phyloP scores from a whole-genome alignment of 2,113 vertebrate species.

The Prinia subflava region DNA sequence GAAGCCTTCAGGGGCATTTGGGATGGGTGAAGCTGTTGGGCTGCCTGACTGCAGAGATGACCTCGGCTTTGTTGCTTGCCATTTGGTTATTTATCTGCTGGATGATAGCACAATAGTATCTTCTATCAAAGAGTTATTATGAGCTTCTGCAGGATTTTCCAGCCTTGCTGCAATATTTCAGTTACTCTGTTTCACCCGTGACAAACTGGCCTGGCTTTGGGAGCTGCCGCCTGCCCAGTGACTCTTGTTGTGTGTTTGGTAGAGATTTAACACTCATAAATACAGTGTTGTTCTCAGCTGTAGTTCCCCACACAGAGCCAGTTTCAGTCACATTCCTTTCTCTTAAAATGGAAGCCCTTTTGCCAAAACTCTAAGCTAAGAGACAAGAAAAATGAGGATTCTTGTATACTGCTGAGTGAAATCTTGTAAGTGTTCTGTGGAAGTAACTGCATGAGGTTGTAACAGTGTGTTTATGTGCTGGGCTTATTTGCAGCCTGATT shows the following conservation, averaged over 20 bases:
- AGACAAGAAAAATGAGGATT: neutral
- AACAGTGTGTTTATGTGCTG: neutral
- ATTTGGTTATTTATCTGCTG: neutral
- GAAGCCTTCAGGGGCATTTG: rapidly evolving
- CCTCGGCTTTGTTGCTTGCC: neutral
- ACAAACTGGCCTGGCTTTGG: neutral
- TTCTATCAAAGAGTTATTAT: neutral
- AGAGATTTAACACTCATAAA: neutral
- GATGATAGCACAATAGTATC: neutral
- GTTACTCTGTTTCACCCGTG: neutral
- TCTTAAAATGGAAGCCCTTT: neutral
- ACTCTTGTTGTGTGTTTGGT: neutral
- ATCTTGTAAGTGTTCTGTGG: neutral
- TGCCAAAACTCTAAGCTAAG: neutral
- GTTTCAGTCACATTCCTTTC: neutral
- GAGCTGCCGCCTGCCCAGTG: neutral
- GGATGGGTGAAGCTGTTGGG: neutral
- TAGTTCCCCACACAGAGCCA: neutral
- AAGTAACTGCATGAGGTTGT: neutral
- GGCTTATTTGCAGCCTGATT: neutral
- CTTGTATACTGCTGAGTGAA: neutral
- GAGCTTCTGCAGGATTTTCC: neutral
- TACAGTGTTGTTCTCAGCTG: neutral
- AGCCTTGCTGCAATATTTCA: neutral
- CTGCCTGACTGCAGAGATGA: neutral